Percentiles rank a stretch among this genome's conserved stretches.
These are phyloP conservation scores for Pagetopsis macropterus DNA, from an alignment of 2,797 vertebrate species.

Conservation along the genomic window DNA sequence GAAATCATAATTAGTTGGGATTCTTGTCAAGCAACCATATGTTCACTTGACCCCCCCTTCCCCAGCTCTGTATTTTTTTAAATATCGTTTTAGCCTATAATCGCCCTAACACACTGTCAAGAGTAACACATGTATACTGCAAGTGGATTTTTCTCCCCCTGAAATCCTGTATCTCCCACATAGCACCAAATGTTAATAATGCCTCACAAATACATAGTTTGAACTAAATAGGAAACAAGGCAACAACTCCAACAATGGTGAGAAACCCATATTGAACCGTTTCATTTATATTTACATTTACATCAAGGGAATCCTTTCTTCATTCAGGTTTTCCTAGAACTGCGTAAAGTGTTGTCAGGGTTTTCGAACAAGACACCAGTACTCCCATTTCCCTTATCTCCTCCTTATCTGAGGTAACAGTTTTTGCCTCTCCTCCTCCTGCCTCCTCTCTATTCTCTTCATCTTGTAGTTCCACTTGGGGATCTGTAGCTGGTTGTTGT, in stretches of 20 bases:
- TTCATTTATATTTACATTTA: constrained; percentile 7
- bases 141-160: background rate
- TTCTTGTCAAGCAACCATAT: no score
- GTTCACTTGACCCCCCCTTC: no score
- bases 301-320: background rate
- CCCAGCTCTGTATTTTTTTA: no score
- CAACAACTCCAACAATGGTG: constrained; percentile 41
- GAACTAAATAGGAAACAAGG: constrained; percentile 57
- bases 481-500: constrained; percentile 86
- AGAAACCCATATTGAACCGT: background rate
- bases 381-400: constrained; percentile 49
- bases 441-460: constrained; percentile 86
- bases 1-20: no score
- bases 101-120: no score
- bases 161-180: background rate
- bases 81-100: no score
- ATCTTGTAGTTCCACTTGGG: constrained; percentile 97
- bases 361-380: constrained; percentile 12
- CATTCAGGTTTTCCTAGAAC: background rate
- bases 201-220: constrained; percentile 4
- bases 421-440: constrained; percentile 81
- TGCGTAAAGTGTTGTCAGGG: background rate
- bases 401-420: constrained; percentile 52
- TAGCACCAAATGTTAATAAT: constrained; percentile 2
- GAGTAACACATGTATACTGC: background rate